Base-by-base conservation (phyloP, 2,888 invertebrate species). In the Ormyrus pomaceus region DNA sequence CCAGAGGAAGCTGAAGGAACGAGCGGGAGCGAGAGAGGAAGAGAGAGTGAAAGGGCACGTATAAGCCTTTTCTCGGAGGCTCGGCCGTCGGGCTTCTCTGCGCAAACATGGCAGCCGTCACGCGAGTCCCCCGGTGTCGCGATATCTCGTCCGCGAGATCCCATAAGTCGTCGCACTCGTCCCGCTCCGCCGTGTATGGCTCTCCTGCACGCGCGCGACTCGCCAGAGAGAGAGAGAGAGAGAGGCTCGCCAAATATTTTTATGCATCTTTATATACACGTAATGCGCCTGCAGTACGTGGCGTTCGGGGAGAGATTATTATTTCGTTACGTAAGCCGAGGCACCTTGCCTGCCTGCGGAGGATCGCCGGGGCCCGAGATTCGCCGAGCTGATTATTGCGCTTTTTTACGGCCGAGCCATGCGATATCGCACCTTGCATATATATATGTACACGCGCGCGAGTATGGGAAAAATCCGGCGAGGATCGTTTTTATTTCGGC, bases 51-150 rank as follows among this genome's bases (percentile, higher is more conserved):
- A 80, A 81, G 83, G 82, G 78, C 82, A 78, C 11, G 34, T 56
- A 53, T 51, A 51, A 70, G 34, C 56, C 65, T 68, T 72, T 68
- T 50, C 73, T 69, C 62, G 13, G 19, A n/a, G 50, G 55, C 19
- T 62, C 53, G 19, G 64, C 68, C 50, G 48, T 34, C 70, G 55
- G n/a, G 58, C 66, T 62, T 73, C 82, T 77, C 84, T 87, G 85
- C 84, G 88, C 88, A 89, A 89, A 89, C 89, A 89, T 87, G 89
- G 87, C 87, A 87, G 87, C 86, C 89, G 89, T 89, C 89, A 89
- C 89, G 89, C 89, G 86, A 89, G 85, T 85, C 85, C 72, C 19
- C 68, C 77, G 81, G 78, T 75, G 82, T 80, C 79, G 81, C 85
- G 84, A 86, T 87, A 86, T 87, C 87, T 74, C 59, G 74, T 65